Evolutionary conservation across 2,888 invertebrate species (phyloP).

Genomic region (Prosopocoilus inquinatus): DNA sequence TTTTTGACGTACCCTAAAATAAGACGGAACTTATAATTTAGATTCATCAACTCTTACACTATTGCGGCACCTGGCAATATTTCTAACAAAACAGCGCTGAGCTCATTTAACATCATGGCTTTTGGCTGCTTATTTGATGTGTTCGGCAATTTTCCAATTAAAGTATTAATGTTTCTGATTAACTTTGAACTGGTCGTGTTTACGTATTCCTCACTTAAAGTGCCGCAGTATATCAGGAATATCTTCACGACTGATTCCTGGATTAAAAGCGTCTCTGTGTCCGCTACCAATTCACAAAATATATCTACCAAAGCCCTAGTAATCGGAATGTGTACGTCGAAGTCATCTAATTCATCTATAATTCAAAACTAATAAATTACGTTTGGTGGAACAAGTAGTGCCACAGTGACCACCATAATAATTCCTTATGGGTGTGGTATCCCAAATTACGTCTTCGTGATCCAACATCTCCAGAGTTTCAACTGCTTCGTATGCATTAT

Average conservation of each 20-base stretch:
- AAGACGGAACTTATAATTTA: conserved; percentile 10
- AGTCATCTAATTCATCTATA: conserved; percentile 54
- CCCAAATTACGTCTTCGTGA: conserved; percentile 20
- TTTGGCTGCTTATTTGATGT: conserved; percentile 32
- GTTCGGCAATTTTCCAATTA: conserved; percentile 34
- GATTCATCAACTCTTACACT: not conserved
- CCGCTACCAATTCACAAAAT: conserved; percentile 52
- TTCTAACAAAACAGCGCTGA: conserved; percentile 36
- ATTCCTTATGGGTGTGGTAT: conserved; percentile 9
- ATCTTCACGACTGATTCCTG: conserved; percentile 55
- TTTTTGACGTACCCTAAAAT: conserved; percentile 41
- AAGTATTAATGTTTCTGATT: conserved; percentile 31
- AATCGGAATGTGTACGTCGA: conserved; percentile 52
- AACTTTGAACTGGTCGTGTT: conserved; percentile 23
- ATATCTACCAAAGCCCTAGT: conserved; percentile 52
- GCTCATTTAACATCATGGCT: conserved; percentile 38
- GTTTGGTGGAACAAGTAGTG: not conserved
- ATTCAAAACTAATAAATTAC: not conserved
- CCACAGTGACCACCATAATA: too few relatives aligned
- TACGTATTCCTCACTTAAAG: conserved; percentile 44
- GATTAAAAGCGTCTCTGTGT: conserved; percentile 49
- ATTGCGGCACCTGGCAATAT: conserved; percentile 38
- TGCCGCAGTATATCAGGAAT: conserved; percentile 49
- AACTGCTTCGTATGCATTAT: conserved; percentile 60
- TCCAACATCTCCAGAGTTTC: conserved; percentile 55